Conservation (phyloP, 2,113 vertebrate genomes). For the Mesitornis unicolor region DNA sequence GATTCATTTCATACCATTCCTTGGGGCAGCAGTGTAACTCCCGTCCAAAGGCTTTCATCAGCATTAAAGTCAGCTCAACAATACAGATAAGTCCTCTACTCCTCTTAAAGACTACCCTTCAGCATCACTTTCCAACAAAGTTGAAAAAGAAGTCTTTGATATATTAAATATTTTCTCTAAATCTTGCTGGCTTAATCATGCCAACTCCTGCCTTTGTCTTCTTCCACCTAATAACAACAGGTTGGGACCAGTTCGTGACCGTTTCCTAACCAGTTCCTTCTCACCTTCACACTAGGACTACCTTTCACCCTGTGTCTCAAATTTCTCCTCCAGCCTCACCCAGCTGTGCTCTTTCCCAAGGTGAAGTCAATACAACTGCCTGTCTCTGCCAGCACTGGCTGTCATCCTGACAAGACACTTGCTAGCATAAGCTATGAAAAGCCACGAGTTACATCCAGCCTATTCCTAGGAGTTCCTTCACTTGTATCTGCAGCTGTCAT, state of each 20-base stretch:
- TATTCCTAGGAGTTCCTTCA: not conserved
- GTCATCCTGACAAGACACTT: not conserved
- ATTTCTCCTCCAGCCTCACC: not conserved
- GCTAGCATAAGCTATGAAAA: not conserved
- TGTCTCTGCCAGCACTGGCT: fast-evolving
- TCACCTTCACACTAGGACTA: not conserved
- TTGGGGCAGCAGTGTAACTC: not conserved
- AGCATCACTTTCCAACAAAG: not conserved
- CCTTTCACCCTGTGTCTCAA: not conserved
- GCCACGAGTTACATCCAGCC: not conserved
- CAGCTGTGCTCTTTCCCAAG: not conserved
- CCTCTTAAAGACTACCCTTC: not conserved
- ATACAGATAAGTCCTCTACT: not conserved
- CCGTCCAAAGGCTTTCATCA: not conserved
- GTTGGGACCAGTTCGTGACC: not conserved
- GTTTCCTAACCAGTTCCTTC: no score
- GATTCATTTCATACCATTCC: not conserved
- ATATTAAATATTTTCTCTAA: not conserved
- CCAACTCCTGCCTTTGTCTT: not conserved
- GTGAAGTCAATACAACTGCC: not conserved
- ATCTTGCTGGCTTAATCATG: not conserved
- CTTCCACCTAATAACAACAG: not conserved
- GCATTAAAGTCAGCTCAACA: not conserved
- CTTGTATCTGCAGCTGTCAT: not conserved
- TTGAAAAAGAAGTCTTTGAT: not conserved